Conservation (phyloP, 2,888 invertebrate species). For the Cheilosia soror region DNA sequence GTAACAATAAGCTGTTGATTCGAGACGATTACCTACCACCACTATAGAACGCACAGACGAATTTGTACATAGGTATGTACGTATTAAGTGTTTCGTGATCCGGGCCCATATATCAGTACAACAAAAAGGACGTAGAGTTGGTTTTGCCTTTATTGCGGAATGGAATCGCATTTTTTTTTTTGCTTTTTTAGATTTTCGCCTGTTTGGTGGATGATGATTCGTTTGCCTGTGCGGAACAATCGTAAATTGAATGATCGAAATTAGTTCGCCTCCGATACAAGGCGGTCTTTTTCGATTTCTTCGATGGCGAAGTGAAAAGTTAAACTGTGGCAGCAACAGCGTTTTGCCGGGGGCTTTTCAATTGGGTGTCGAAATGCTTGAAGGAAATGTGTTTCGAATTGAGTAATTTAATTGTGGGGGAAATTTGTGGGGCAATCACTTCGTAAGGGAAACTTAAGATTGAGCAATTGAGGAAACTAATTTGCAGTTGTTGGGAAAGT, state of each 20-base stretch:
- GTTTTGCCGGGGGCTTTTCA: constrained; percentile 14
- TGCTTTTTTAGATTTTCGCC: constrained; percentile 8
- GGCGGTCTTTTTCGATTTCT: constrained; percentile 11
- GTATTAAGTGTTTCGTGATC: constrained; percentile 72
- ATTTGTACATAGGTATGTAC: constrained; percentile 22
- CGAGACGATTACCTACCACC: constrained; percentile 41
- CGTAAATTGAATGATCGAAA: constrained; percentile 71
- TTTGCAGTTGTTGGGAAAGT: no score
- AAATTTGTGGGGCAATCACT: constrained; percentile 48
- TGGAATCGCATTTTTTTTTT: constrained; percentile 48
- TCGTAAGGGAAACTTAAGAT: constrained; percentile 1
- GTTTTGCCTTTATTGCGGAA: constrained; percentile 54
- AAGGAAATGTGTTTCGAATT: constrained; percentile 67
- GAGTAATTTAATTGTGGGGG: constrained; percentile 64
- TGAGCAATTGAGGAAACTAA: constrained; percentile 6
- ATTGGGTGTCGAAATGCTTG: constrained; percentile 68
- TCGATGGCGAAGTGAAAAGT: not conserved
- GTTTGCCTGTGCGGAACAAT: constrained; percentile 44
- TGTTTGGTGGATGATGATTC: constrained; percentile 34
- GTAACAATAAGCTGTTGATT: constrained; percentile 66
- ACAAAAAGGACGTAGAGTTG: constrained; percentile 51
- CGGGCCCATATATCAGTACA: constrained; percentile 61
- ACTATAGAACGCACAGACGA: constrained; percentile 56
- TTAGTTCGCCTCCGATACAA: constrained; percentile 48
- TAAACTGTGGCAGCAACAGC: constrained; percentile 17